These are phyloP conservation scores for Hylyphantes graminicola DNA, from an alignment of 1,140 invertebrate species.

Conservation along the genomic window DNA sequence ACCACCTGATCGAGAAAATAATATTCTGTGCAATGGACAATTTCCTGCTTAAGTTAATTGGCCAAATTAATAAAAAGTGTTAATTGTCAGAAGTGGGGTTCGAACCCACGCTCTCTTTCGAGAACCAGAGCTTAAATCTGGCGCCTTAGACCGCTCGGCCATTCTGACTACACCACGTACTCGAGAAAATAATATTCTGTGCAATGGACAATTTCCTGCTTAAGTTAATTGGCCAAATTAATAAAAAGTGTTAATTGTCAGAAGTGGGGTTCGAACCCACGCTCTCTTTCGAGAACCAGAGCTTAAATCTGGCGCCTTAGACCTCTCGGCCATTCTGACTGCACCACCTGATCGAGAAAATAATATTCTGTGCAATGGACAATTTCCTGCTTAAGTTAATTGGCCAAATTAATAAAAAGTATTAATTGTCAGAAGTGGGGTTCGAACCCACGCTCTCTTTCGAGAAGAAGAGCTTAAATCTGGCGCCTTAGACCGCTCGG, in stretches of 20 bases:
- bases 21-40: no score
- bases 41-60: no score
- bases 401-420: no score
- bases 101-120: constrained; percentile 86
- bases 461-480: constrained; percentile 77
- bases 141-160: constrained; percentile 62
- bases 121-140: constrained; percentile 75
- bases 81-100: constrained; percentile 87
- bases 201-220: no score
- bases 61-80: no score
- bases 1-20: no score
- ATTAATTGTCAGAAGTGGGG: constrained; percentile 86
- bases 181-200: no score
- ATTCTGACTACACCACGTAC: constrained; percentile 60
- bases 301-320: constrained; percentile 63
- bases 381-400: no score
- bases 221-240: no score
- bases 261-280: constrained; percentile 89
- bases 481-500: constrained; percentile 62
- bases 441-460: constrained; percentile 87
- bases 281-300: constrained; percentile 85
- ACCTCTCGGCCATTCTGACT: constrained; percentile 62
- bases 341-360: no score
- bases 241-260: no score
- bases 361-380: no score